Evolutionary conservation across 1,140 invertebrate genomes (phyloP).

Genomic region (Vanessa atalanta): DNA sequence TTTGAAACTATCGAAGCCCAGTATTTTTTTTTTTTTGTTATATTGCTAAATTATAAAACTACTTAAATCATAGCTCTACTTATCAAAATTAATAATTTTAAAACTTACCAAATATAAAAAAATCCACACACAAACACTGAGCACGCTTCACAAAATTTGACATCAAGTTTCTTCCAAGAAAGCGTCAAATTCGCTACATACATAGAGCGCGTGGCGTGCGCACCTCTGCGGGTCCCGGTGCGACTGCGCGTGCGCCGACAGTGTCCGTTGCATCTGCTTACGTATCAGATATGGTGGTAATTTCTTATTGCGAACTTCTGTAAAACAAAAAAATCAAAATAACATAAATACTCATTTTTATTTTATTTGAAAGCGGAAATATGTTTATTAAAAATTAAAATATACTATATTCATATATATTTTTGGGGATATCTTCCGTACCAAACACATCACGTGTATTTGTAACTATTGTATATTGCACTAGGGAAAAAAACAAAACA

Average conservation of each 20-base stretch:
- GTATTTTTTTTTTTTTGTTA: no score
- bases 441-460: no score
- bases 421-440: no score
- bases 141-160: conserved; percentile 53
- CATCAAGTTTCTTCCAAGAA: conserved; percentile 54
- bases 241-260: conserved; percentile 35
- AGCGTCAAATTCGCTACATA: conserved; percentile 50
- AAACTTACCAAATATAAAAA: conserved; percentile 24
- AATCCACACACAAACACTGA: conserved; percentile 32
- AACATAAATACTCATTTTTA: background rate
- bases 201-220: conserved; percentile 30
- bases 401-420: no score
- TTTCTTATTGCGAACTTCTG: background rate
- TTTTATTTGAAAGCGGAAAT: no score
- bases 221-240: conserved; percentile 11
- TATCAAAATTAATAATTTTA: background rate
- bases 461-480: no score
- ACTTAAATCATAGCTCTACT: no score
- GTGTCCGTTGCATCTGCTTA: conserved; percentile 7
- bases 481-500: no score
- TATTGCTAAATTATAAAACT: no score
- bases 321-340: background rate
- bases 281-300: background rate
- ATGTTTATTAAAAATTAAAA: no score
- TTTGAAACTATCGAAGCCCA: no score